Percentiles rank a stretch among this genome's conserved stretches.
Conservation (phyloP, 2,113 vertebrate genomes). For the Callithrix jacchus region DNA sequence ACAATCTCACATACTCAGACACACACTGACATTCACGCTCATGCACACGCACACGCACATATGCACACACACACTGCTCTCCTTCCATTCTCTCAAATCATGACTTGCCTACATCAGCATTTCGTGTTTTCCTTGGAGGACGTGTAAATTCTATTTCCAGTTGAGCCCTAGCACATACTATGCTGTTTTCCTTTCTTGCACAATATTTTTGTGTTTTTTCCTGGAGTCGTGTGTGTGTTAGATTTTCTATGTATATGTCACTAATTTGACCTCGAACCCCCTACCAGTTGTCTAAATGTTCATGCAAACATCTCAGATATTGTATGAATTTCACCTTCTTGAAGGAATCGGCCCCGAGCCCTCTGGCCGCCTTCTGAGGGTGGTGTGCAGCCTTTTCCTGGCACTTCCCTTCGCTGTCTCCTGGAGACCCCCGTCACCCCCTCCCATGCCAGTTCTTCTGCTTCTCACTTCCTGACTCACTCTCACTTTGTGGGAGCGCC, state of each 20-base stretch:
- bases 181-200: not conserved
- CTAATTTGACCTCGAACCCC: not conserved
- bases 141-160: not conserved
- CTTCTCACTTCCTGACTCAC: not conserved
- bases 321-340: not conserved
- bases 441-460: not conserved
- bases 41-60: too few species aligned
- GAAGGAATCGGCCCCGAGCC: not conserved
- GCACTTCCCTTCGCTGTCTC: accelerated
- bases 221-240: not conserved
- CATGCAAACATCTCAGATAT: not conserved
- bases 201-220: not conserved
- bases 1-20: too few species aligned
- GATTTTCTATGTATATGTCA: not conserved
- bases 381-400: not conserved
- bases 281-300: not conserved
- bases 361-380: not conserved
- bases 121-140: not conserved
- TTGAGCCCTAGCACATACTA: too few species aligned
- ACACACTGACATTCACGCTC: too few species aligned
- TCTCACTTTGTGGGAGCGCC: not conserved
- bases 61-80: too few species aligned
- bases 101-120: not conserved
- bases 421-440: not conserved
- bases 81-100: not conserved